Evolutionary conservation across 2,113 vertebrate species (phyloP).

Genomic region (Chamaea fasciata): DNA sequence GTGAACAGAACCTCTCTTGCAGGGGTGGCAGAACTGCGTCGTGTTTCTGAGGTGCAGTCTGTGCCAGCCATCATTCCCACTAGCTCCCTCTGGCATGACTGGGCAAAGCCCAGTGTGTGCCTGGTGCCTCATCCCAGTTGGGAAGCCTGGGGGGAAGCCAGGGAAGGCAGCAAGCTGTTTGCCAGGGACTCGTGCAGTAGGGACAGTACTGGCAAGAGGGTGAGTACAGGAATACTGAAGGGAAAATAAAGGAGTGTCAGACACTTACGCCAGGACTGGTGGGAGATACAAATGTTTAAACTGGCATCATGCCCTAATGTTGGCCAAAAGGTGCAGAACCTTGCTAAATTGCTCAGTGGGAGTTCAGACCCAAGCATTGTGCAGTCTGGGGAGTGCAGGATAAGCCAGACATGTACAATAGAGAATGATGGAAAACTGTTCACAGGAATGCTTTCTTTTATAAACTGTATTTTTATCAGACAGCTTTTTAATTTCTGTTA

Average conservation of each 20-base stretch:
- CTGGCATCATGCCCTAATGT: neutral
- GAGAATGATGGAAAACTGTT: neutral
- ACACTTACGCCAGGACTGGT: neutral
- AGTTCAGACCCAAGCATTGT: neutral
- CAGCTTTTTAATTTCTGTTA: neutral
- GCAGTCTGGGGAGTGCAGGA: neutral
- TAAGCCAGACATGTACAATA: neutral
- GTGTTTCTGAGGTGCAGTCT: rapidly evolving
- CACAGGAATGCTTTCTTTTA: neutral
- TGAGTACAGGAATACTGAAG: neutral
- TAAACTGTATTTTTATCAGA: neutral
- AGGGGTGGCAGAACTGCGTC: neutral
- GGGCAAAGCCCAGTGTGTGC: neutral
- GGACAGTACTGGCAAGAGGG: neutral
- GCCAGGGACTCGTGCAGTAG: neutral
- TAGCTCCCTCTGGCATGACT: neutral
- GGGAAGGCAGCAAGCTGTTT: neutral
- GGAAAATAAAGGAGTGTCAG: neutral
- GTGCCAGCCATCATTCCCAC: rapidly evolving
- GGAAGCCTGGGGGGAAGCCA: neutral
- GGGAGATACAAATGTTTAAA: neutral
- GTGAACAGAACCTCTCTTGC: neutral
- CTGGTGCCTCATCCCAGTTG: neutral
- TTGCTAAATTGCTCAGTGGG: neutral
- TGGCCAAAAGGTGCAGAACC: neutral